These are phyloP conservation scores for Parnassius orleans DNA, from an alignment of 2,888 invertebrate genomes.

Conservation along the genomic window DNA sequence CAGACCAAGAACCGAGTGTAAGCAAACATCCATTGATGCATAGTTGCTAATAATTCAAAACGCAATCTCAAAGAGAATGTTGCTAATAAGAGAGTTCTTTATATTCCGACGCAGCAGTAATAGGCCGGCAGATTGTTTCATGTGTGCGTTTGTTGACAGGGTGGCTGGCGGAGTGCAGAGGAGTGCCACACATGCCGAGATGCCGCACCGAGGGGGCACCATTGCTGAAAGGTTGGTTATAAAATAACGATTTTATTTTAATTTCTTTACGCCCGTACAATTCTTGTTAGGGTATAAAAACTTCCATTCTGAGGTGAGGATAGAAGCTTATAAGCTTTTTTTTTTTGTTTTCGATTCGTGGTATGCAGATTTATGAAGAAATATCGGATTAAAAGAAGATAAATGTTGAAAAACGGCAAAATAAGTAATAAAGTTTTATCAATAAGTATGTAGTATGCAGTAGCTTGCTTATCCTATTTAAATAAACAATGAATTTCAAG, in stretches of 20 bases:
- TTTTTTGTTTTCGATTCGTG: too few relatives aligned
- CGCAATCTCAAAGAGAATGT: conserved; percentile 4
- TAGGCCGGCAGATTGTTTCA: conserved; percentile 1
- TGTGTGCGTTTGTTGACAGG: conserved; percentile 50
- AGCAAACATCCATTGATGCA: neutral
- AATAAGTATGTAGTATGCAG: too few relatives aligned
- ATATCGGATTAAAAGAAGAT: too few relatives aligned
- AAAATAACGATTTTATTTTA: neutral
- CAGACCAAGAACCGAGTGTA: neutral
- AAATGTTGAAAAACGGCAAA: too few relatives aligned
- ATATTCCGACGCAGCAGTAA: neutral
- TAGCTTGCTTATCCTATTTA: too few relatives aligned
- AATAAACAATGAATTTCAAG: too few relatives aligned
- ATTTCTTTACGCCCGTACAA: neutral
- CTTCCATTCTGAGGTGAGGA: too few relatives aligned
- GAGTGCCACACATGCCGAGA: conserved; percentile 77
- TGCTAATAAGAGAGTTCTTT: conserved; percentile 3
- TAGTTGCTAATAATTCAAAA: conserved; percentile 2
- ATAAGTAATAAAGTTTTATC: too few relatives aligned
- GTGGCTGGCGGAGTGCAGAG: conserved; percentile 70
- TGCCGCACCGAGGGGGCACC: conserved; percentile 76
- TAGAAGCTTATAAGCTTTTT: too few relatives aligned
- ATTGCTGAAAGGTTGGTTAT: conserved; percentile 80
- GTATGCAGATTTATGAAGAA: too few relatives aligned
- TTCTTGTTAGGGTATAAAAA: too few relatives aligned